Base-by-base conservation (phyloP, 1,140 invertebrate genomes). In the Rhizoglyphus robini region DNA sequence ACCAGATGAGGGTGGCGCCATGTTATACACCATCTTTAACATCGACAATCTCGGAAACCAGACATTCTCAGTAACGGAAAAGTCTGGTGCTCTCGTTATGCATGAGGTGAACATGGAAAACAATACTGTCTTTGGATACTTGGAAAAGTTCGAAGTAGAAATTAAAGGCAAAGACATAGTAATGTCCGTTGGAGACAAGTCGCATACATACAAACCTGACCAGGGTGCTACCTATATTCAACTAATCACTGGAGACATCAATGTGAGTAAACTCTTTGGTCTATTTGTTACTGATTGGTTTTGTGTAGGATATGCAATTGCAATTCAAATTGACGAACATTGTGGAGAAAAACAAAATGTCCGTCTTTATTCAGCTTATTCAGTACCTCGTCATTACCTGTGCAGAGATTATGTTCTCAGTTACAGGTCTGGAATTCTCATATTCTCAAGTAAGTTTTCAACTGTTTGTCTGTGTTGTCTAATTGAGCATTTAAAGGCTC, bases 371-470 rank as follows among this genome's bases (percentile, higher is more conserved):
- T 23, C 25, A 67, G 18, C 70, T 94, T 18, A 89, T 90, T 0
- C 90, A 94, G 73, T 91, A 92, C 73, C 75, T 92, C 27, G 75
- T 92, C 0, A 85, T 95, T 67, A 93, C 90, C 0, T 78, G 85
- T 67, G 90, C 82, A 4, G 88, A 87, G 76, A 80, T 96, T 29
- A 83, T 96, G 79, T 94, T 94, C 74, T 89, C 87, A 0, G 83
- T 96, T 18, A 95, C 90, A 0, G 92, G 91, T 11, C 79, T 94
- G 11, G 87, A 92, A 70, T 96, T 96, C 76, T 88, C 89, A 0
- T 96, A 94, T 74, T 80, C 81, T 31, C 82, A 85, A 81, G n/a
- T n/a, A n/a, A n/a, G n/a, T n/a, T n/a, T n/a, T n/a, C n/a, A n/a
- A n/a, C n/a, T n/a, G n/a, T n/a, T n/a, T n/a, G n/a, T n/a, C n/a